These are phyloP conservation scores for Yponomeuta plumbellus DNA, from an alignment of 2,888 invertebrate genomes.

Conservation along the genomic window DNA sequence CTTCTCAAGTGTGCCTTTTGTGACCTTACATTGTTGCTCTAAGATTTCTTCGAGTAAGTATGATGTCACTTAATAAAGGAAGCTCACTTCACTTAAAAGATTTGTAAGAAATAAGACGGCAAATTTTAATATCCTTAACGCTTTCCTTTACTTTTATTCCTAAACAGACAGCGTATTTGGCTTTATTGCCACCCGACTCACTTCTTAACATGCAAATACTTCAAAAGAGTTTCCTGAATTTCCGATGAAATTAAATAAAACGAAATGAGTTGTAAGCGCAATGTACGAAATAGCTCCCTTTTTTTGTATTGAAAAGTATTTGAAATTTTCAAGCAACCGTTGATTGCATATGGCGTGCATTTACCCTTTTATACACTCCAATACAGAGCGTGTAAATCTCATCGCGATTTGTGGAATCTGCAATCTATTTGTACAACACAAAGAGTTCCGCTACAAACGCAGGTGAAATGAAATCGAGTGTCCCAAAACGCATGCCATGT, in stretches of 20 bases:
- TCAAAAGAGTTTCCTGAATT: neutral
- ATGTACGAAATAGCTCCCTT: neutral
- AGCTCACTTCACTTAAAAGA: neutral
- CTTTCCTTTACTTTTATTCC: too few relatives aligned
- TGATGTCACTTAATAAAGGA: neutral
- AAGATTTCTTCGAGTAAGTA: neutral
- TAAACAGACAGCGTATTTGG: neutral
- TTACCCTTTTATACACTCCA: neutral
- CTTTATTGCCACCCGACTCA: neutral
- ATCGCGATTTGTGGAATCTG: neutral
- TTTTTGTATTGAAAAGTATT: neutral
- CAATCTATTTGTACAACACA: neutral
- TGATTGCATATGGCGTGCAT: neutral
- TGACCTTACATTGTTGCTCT: neutral
- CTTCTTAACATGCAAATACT: neutral
- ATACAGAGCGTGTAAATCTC: neutral
- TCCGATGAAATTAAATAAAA: neutral
- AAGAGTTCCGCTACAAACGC: neutral
- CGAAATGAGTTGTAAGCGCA: neutral
- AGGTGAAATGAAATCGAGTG: neutral
- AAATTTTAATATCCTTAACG: too few relatives aligned
- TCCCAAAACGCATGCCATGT: too few relatives aligned
- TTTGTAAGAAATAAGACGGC: too few relatives aligned
- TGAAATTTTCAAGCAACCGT: neutral
- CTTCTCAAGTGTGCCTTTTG: constrained; percentile 7